Percentiles rank a stretch among this genome's conserved stretches.
phyloP scores from a whole-genome alignment of 2,888 invertebrate genomes.

The Phorcus lineatus region DNA sequence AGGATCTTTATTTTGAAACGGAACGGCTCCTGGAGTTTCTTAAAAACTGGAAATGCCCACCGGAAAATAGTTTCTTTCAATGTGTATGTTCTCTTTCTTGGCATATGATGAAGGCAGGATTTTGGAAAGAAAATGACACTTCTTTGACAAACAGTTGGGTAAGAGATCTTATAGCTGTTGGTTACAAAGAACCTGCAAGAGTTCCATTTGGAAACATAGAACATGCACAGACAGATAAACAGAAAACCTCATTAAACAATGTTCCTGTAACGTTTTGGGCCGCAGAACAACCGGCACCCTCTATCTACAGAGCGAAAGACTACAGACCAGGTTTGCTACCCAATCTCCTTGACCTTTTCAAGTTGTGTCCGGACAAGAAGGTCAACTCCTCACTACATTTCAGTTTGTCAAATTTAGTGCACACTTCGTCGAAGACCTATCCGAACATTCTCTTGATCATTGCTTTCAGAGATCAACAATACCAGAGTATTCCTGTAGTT shows the following conservation, averaged over 20 bases:
- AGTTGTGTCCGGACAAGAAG: too few relatives aligned
- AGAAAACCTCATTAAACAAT: background rate
- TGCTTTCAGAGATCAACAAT: constrained; percentile 2
- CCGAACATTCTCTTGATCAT: constrained; percentile 9
- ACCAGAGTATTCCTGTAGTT: background rate
- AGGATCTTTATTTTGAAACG: constrained; percentile 44
- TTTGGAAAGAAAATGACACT: constrained; percentile 34
- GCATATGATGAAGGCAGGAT: constrained; percentile 40
- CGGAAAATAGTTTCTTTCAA: constrained; percentile 35
- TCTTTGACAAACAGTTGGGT: constrained; percentile 1
- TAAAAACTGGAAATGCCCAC: constrained; percentile 44
- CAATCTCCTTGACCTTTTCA: background rate
- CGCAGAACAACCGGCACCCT: background rate
- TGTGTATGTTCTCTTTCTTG: constrained; percentile 41
- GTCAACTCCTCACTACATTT: too few relatives aligned
- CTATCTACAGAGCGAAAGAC: background rate
- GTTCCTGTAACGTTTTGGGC: background rate
- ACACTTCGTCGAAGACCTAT: background rate
- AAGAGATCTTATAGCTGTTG: background rate
- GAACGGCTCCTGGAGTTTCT: constrained; percentile 42
- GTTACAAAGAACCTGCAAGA: constrained; percentile 20
- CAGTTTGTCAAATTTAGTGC: too few relatives aligned
- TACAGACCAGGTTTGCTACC: background rate
- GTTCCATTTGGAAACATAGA: background rate
- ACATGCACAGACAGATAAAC: too few relatives aligned